A percentile compares a stretch with the other conserved stretches of the same genome.
phyloP scores from a whole-genome alignment of 35 echinoderm and acorn worm genomes.

The Hemicentrotus pulcherrimus region DNA sequence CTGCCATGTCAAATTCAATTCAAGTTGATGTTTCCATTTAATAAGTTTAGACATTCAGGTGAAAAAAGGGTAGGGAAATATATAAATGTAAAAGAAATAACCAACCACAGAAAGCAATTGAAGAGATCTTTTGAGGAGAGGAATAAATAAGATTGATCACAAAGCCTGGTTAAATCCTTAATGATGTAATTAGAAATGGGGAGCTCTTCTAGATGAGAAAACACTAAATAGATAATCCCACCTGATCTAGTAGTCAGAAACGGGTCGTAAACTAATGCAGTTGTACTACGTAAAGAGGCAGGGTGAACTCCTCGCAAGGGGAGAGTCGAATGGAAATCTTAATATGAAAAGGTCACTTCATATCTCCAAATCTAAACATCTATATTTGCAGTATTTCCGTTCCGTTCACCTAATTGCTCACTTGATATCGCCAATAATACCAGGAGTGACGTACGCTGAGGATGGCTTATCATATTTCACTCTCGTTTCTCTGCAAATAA shows the following conservation, averaged over 20 bases:
- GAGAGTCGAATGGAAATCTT: not conserved
- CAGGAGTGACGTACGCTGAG: constrained; percentile 20
- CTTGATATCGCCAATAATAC: constrained; percentile 39
- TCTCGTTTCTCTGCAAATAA: constrained; percentile 16
- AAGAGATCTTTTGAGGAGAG: not conserved
- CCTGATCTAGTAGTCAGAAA: not conserved
- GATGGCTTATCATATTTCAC: constrained; percentile 38
- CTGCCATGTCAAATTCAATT: too few species aligned
- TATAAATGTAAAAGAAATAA: not conserved
- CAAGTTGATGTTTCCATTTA: too few species aligned
- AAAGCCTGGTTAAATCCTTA: constrained; percentile 1
- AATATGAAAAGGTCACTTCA: not conserved
- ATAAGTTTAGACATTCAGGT: too few species aligned
- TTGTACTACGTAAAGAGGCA: not conserved
- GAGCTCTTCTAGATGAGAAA: not conserved
- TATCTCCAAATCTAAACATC: constrained; percentile 15
- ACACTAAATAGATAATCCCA: not conserved
- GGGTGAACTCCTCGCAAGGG: not conserved
- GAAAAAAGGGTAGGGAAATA: too few species aligned
- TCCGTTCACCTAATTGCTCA: constrained; percentile 45
- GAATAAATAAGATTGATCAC: not conserved
- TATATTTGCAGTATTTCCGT: constrained; percentile 28
- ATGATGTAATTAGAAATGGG: not conserved
- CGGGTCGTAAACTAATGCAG: not conserved
- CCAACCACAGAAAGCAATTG: not conserved